Evolutionary conservation across 1,140 invertebrate genomes (phyloP), one percentile per base, ranked within the genome.

Genomic region (Plectrocnemia conspersa): DNA sequence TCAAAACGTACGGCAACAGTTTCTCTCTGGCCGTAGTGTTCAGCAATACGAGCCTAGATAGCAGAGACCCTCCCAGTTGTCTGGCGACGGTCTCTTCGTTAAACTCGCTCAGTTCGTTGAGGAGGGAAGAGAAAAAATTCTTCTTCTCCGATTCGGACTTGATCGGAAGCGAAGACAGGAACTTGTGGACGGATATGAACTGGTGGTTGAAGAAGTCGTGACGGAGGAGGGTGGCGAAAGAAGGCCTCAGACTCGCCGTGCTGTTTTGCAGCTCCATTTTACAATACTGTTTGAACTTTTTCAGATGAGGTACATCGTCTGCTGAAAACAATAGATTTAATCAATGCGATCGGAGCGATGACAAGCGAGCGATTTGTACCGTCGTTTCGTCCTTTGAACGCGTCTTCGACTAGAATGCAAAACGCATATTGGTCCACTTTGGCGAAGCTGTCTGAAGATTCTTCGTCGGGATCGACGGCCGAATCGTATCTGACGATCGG

Each of bases 1-100:
- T 50, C 11, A 61, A 52, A 32, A 93, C 75, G 67, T 78, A 80
- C 33, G 89, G 89, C 47, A 91, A 72, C 4, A 93, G 76, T 70
- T 82, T 78, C 42, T 77, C 72, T 69, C 86, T 83, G 10, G 91
- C 91, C 35, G 84, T 85, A 56, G 77, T 69, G 72, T 93, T 86
- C 21, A 93, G 70, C 27, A 93, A 73, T 21, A 92, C 89, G 73
- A 93, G 81, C 64, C 90, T 79, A 1, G 88, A 89, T 9, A 93
- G 70, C 23, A 93, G 68, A 38, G 88, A 74, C 33, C 80, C 79
- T 38, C 84, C 81, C 23, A 93, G 69, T 68, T 90, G 85, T 49
- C 81, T 83, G 0, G 86, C 90, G 11, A 93, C 82, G 23, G 87
- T 77, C 67, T 82, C 78, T 66, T 91, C 87, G 53, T 87, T 80